These are phyloP conservation scores for Caenorhabditis panamensis DNA, from an alignment of 2,888 invertebrate genomes.

Conservation along the genomic window DNA sequence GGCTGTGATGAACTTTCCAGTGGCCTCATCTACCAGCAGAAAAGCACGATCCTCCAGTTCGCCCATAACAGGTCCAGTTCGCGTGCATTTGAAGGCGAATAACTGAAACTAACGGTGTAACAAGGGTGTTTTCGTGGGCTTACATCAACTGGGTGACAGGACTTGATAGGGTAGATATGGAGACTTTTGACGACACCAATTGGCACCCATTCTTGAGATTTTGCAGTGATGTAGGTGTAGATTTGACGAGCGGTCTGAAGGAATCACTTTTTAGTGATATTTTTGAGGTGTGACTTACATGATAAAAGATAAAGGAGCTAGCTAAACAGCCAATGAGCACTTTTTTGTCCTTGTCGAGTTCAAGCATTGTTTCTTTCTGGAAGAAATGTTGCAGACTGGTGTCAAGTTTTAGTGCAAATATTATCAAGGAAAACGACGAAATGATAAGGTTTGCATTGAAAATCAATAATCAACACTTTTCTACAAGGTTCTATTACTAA, in stretches of 20 bases:
- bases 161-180: constrained; percentile 67
- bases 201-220: constrained; percentile 62
- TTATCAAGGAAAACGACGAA: too few species aligned
- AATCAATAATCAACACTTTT: too few species aligned
- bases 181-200: constrained; percentile 66
- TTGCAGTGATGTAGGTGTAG: constrained; percentile 26
- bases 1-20: constrained; percentile 67
- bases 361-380: too few species aligned
- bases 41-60: constrained; percentile 64
- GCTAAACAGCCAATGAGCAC: constrained; percentile 62
- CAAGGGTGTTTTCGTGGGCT: background rate
- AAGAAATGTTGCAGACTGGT: too few species aligned
- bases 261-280: background rate
- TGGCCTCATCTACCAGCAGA: constrained; percentile 56
- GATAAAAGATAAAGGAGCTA: constrained; percentile 63
- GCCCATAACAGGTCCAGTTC: constrained; percentile 46
- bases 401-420: too few species aligned
- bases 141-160: constrained; percentile 53
- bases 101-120: constrained; percentile 45
- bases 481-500: too few species aligned
- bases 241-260: constrained; percentile 31
- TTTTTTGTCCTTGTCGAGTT: constrained; percentile 56
- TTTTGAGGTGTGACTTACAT: constrained; percentile 57
- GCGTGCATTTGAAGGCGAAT: constrained; percentile 65
- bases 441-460: too few species aligned